A percentile compares a stretch with the other conserved stretches of the same genome.
phyloP scores from a whole-genome alignment of 2,888 invertebrate species.

The Yponomeuta evonymella region DNA sequence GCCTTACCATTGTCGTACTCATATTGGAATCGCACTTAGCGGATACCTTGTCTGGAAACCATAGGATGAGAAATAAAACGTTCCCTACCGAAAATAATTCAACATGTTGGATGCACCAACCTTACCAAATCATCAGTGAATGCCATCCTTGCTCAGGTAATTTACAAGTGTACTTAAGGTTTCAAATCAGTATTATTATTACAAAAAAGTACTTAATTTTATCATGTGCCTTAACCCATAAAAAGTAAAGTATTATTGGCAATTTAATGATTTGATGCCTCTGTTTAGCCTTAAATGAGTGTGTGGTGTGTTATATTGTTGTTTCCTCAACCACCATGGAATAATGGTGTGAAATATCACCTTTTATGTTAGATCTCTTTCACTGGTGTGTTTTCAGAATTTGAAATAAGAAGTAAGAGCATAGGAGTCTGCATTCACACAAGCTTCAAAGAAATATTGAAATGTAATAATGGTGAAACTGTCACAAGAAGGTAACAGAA shows the following conservation, averaged over 20 bases:
- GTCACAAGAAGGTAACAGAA: conserved; percentile 81
- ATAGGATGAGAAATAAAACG: conserved; percentile 76
- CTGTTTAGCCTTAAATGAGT: no score
- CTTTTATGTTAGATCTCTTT: no score
- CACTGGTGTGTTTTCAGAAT: conserved; percentile 67
- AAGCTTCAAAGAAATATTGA: conserved; percentile 87
- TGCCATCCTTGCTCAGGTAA: conserved; percentile 90
- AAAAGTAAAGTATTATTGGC: no score
- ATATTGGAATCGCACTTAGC: conserved; percentile 85
- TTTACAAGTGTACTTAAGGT: background rate
- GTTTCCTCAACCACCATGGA: no score
- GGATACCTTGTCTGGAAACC: conserved; percentile 74
- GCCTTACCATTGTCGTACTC: conserved; percentile 86
- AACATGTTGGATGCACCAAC: conserved; percentile 84
- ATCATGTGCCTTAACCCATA: background rate
- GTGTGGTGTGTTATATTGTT: no score
- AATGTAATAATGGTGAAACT: conserved; percentile 87
- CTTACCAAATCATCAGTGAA: conserved; percentile 82
- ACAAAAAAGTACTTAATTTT: background rate
- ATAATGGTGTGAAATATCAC: no score
- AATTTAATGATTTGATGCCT: background rate
- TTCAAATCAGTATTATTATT: background rate
- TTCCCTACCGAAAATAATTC: conserved; percentile 86
- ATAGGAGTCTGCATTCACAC: conserved; percentile 89
- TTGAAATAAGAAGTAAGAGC: conserved; percentile 88